A percentile compares a stretch with the other conserved stretches of the same genome.
Evolutionary conservation across 2,797 vertebrate species (phyloP).

Genomic region (Merluccius polli): DNA sequence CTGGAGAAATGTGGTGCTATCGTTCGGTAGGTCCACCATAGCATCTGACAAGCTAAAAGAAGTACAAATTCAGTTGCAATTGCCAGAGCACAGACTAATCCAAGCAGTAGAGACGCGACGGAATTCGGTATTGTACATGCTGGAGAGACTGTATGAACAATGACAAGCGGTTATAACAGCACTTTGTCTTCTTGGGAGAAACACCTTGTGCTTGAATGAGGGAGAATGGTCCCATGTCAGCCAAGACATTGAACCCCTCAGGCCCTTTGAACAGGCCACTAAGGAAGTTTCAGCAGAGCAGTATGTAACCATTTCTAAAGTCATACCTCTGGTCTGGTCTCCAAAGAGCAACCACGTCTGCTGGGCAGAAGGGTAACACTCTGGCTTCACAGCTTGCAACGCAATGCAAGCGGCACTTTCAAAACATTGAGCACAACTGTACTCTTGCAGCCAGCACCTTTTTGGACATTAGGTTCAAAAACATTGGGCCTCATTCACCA

Average conservation of each 20-base stretch:
- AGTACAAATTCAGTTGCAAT: slow-evolving; percentile 1
- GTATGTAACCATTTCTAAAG: slow-evolving; percentile 23
- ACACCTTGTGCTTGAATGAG: too few relatives aligned
- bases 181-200: too few relatives aligned
- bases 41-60: slow-evolving; percentile 23
- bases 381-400: slow-evolving; percentile 18
- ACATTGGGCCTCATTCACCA: too few relatives aligned
- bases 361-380: slow-evolving; percentile 8
- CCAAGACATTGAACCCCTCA: too few relatives aligned
- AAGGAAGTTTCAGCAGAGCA: slow-evolving; percentile 1
- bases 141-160: too few relatives aligned
- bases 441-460: slow-evolving; percentile 19
- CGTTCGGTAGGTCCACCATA: slow-evolving; percentile 21
- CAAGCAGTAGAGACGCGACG: too few relatives aligned
- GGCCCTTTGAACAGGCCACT: slow-evolving; percentile 4
- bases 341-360: slow-evolving; percentile 9
- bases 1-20: slow-evolving; percentile 18
- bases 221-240: too few relatives aligned
- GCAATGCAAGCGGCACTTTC: slow-evolving; percentile 3
- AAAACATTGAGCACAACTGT: slow-evolving; percentile 29
- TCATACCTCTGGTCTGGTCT: slow-evolving; percentile 18
- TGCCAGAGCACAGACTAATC: background rate
- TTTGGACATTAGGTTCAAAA: slow-evolving; percentile 16
- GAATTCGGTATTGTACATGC: too few relatives aligned
- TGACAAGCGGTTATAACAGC: too few relatives aligned